Conservation (phyloP, 2,888 invertebrate species). For the Troides helena region DNA sequence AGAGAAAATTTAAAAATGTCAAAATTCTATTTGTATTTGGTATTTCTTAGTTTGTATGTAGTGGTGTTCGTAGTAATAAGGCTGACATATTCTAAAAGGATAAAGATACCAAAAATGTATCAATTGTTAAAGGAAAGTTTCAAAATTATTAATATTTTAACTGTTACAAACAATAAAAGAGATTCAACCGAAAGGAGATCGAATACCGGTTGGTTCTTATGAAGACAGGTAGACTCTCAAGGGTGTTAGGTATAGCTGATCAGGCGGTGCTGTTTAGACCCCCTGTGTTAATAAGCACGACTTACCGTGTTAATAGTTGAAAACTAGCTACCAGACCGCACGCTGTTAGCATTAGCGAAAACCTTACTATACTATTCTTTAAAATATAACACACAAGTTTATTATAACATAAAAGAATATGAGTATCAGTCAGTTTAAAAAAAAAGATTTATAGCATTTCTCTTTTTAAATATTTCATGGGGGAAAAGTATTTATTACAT, state of each 20-base stretch:
- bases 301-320: slow-evolving; percentile 75
- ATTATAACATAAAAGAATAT: background rate
- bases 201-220: slow-evolving; percentile 9
- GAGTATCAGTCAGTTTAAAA: background rate
- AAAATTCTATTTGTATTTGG: too few species aligned
- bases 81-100: too few species aligned
- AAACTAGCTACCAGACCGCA: slow-evolving; percentile 70
- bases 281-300: slow-evolving; percentile 71
- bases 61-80: too few species aligned
- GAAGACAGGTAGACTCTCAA: slow-evolving; percentile 32
- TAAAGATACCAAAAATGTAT: too few species aligned
- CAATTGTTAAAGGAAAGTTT: too few species aligned
- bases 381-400: background rate
- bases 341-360: slow-evolving; percentile 43
- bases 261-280: slow-evolving; percentile 67
- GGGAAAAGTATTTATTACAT: background rate
- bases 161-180: background rate
- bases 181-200: slow-evolving; percentile 9
- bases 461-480: background rate
- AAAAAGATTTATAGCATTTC: background rate
- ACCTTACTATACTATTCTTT: slow-evolving; percentile 12
- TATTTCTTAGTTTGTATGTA: too few species aligned
- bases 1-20: too few species aligned
- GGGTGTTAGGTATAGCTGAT: slow-evolving; percentile 39
- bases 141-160: background rate